phyloP scores from a whole-genome alignment of 2,113 vertebrate genomes.

The Bolborhynchus lineola region DNA sequence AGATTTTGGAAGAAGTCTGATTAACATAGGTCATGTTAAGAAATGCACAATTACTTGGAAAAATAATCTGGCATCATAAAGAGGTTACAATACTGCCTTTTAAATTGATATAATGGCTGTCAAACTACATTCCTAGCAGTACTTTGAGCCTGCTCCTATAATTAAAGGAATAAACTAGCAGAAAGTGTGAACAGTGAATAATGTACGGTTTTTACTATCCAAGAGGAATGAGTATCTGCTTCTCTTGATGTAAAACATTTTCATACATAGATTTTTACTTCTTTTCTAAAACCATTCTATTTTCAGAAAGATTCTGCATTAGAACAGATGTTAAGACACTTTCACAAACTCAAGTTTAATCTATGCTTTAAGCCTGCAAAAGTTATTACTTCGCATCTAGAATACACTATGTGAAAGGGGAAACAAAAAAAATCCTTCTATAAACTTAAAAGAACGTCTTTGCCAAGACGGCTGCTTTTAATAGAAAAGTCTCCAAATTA shows the following conservation, averaged over 20 bases:
- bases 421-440: neutral
- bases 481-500: neutral
- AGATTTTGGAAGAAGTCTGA: neutral
- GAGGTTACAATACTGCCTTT: neutral
- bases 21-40: neutral
- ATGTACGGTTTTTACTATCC: neutral
- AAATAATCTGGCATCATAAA: neutral
- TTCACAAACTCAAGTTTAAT: neutral
- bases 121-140: neutral
- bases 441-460: neutral
- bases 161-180: neutral
- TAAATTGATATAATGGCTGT: neutral
- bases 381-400: neutral
- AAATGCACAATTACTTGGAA: neutral
- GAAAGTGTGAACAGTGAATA: neutral
- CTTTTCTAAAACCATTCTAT: neutral
- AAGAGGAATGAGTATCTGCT: neutral
- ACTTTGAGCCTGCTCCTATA: neutral
- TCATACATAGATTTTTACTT: neutral
- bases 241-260: neutral
- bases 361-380: neutral
- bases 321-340: neutral
- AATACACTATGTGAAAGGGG: neutral
- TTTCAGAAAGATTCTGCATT: neutral
- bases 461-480: neutral